These are phyloP conservation scores for Malurus splendens DNA, from an alignment of 2,797 vertebrate genomes.

Conservation along the genomic window DNA sequence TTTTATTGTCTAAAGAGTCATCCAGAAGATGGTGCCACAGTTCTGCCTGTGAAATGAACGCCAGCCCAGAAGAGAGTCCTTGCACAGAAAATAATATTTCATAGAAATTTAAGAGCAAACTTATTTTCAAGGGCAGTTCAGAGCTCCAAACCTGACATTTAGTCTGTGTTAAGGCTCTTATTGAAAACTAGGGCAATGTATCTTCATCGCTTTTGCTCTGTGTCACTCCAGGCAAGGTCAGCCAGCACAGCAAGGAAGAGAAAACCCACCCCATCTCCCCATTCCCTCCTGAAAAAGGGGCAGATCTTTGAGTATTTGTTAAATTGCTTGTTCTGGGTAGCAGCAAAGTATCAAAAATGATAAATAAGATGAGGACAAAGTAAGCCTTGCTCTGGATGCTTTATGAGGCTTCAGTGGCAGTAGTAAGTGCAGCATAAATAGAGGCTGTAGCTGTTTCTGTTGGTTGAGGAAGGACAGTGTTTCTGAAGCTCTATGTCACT, in stretches of 20 bases:
- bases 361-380: background rate
- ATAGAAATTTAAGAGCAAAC: constrained; percentile 17
- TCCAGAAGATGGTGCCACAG: constrained; percentile 72
- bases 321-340: background rate
- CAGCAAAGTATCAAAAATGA: background rate
- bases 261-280: background rate
- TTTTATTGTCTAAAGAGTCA: constrained; percentile 47
- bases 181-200: constrained; percentile 46
- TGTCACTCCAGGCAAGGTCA: constrained; percentile 63
- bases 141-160: constrained; percentile 10
- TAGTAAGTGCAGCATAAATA: background rate
- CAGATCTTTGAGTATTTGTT: background rate
- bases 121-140: constrained; percentile 7
- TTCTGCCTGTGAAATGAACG: constrained; percentile 59
- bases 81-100: background rate
- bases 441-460: background rate
- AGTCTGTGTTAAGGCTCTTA: constrained; percentile 5
- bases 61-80: background rate
- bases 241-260: background rate
- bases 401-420: background rate
- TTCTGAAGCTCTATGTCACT: background rate
- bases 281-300: background rate
- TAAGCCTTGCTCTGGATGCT: background rate
- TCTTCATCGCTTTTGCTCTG: constrained; percentile 25
- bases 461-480: background rate